Evolutionary conservation across 2,888 invertebrate genomes (phyloP).

Genomic region (Abrostola triplasia): DNA sequence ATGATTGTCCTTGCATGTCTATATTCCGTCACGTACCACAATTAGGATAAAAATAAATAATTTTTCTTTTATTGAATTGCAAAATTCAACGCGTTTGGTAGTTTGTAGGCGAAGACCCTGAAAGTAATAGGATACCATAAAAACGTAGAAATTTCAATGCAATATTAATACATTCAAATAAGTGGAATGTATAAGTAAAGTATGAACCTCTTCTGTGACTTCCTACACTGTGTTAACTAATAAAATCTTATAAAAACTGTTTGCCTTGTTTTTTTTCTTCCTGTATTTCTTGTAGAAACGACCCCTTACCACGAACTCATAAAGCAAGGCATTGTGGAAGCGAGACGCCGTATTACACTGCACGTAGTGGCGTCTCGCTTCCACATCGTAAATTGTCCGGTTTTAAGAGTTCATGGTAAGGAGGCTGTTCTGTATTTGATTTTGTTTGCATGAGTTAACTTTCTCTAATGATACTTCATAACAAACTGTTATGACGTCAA

Average conservation of each 20-base stretch:
- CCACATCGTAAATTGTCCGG: too few species aligned
- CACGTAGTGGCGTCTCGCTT: too few species aligned
- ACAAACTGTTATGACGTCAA: constrained; percentile 6
- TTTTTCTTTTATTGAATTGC: background rate
- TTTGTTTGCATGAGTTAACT: constrained; percentile 34
- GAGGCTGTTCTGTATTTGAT: constrained; percentile 10
- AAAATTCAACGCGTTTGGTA: background rate
- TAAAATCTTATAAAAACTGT: constrained; percentile 22
- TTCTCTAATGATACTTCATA: constrained; percentile 14
- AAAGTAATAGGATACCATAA: background rate
- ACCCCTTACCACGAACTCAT: too few species aligned
- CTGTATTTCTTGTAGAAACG: background rate
- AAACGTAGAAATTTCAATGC: background rate
- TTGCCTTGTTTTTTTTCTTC: constrained; percentile 23
- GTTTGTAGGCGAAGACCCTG: constrained; percentile 1
- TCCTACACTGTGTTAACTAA: constrained; percentile 11
- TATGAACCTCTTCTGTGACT: background rate
- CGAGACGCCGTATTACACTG: too few species aligned
- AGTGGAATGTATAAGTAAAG: background rate
- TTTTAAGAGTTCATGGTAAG: too few species aligned
- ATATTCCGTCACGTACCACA: too few species aligned
- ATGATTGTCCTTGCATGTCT: background rate
- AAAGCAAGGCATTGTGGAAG: too few species aligned
- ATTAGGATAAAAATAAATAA: background rate
- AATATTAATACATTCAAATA: background rate